These are phyloP conservation scores for Amphiprion percula DNA, from an alignment of 2,113 vertebrate species.

Conservation along the genomic window DNA sequence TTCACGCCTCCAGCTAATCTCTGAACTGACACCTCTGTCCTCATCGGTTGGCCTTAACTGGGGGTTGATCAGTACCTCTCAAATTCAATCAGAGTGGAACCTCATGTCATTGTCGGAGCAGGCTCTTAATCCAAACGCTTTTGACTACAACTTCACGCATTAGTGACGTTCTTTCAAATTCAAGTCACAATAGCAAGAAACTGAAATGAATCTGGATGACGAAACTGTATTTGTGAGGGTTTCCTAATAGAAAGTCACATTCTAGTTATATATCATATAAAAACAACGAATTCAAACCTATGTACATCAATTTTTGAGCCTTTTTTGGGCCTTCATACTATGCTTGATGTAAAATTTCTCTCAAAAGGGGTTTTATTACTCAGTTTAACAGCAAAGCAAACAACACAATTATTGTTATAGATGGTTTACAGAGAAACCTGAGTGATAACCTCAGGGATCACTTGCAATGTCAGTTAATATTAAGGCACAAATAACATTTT, in stretches of 20 bases:
- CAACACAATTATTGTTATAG: not conserved
- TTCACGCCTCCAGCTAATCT: constrained; percentile 68
- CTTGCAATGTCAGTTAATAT: constrained; percentile 1
- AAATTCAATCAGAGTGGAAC: constrained; percentile 70
- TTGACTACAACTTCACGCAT: constrained; percentile 19
- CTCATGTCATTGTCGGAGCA: constrained; percentile 41
- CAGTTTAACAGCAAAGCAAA: not conserved
- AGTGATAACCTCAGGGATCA: not conserved
- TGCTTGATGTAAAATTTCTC: not conserved
- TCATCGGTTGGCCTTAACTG: constrained; percentile 69
- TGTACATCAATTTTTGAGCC: not conserved
- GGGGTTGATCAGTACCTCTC: constrained; percentile 68
- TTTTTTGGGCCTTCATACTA: not conserved
- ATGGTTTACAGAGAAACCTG: constrained; percentile 5
- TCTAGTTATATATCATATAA: not conserved
- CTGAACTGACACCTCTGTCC: constrained; percentile 62
- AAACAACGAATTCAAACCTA: not conserved
- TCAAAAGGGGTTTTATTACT: no score
- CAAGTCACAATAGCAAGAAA: not conserved
- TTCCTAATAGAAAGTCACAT: constrained; percentile 8
- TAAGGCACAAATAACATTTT: not conserved
- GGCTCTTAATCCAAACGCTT: constrained; percentile 59
- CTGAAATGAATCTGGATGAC: constrained; percentile 12
- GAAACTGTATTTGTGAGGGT: not conserved
- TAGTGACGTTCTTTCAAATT: constrained; percentile 21